A percentile compares a stretch with the other conserved stretches of the same genome.
phyloP scores from a whole-genome alignment of 2,888 invertebrate genomes.

The Lobophora halterata region DNA sequence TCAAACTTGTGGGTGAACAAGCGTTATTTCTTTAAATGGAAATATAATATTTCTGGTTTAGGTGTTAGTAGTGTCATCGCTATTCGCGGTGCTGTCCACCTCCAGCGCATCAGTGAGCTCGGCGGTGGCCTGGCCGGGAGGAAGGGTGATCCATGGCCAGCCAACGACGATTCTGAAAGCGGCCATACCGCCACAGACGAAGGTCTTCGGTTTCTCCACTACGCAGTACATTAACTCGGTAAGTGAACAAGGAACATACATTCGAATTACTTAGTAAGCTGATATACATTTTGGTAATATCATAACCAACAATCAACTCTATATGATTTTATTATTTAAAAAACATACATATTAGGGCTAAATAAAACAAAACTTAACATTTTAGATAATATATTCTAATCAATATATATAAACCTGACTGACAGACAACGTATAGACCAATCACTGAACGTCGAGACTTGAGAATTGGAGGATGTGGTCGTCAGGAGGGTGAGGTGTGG shows the following conservation, averaged over 20 bases:
- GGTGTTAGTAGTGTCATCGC: slow-evolving; percentile 46
- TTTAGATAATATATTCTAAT: too few species aligned
- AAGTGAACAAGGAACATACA: slow-evolving; percentile 13
- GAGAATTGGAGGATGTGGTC: too few species aligned
- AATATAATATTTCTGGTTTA: slow-evolving; percentile 28
- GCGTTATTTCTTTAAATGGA: neutral
- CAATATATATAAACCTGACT: too few species aligned
- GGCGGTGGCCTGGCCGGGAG: slow-evolving; percentile 50
- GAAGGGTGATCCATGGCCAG: slow-evolving; percentile 32
- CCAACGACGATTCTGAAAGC: slow-evolving; percentile 45
- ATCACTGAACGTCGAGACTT: too few species aligned
- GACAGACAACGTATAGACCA: too few species aligned
- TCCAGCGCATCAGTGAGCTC: slow-evolving; percentile 38
- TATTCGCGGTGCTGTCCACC: slow-evolving; percentile 33
- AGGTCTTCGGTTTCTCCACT: slow-evolving; percentile 59
- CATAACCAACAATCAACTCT: too few species aligned
- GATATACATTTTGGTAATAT: too few species aligned
- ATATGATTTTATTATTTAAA: too few species aligned
- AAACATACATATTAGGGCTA: too few species aligned
- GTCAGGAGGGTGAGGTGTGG: too few species aligned
- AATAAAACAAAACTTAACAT: too few species aligned
- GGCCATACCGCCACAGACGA: slow-evolving; percentile 51
- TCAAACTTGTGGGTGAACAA: neutral
- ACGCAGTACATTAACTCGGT: slow-evolving; percentile 67
- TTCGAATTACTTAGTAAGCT: too few species aligned